Conservation (phyloP, 2,888 invertebrate species). For the Tiliacea aurago region DNA sequence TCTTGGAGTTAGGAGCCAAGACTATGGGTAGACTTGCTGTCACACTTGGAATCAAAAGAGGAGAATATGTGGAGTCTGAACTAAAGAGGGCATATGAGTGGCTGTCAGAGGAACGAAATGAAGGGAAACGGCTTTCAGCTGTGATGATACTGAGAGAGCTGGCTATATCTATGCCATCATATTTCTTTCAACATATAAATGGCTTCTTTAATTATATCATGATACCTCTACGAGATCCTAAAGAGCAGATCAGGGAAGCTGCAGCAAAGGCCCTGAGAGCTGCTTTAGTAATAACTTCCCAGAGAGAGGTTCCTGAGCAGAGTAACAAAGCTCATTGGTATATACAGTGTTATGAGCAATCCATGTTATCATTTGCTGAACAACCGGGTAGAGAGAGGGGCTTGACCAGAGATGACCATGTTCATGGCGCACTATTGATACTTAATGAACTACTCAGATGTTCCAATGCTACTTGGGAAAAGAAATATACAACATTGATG, state of each 20-base stretch:
- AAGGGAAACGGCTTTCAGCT: constrained; percentile 97
- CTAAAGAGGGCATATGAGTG: constrained; percentile 98
- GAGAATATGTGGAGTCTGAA: constrained; percentile 98
- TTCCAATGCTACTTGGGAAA: constrained; percentile 96
- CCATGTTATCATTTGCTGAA: constrained; percentile 94
- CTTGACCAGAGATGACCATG: constrained; percentile 96
- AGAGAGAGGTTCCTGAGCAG: constrained; percentile 97
- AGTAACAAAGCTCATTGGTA: constrained; percentile 97
- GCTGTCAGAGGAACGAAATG: constrained; percentile 97
- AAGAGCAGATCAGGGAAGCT: constrained; percentile 96
- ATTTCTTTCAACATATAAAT: constrained; percentile 98
- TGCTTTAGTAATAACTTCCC: constrained; percentile 97
- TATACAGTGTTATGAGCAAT: constrained; percentile 97
- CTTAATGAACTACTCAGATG: constrained; percentile 98
- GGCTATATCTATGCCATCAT: constrained; percentile 98
- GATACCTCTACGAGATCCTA: constrained; percentile 96
- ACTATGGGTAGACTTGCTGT: constrained; percentile 98
- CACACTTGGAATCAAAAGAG: constrained; percentile 97
- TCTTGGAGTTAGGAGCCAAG: constrained; percentile 98
- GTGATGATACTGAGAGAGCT: constrained; percentile 97
- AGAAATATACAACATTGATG: constrained; percentile 94
- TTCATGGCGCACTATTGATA: constrained; percentile 97
- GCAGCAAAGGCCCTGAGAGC: constrained; percentile 98
- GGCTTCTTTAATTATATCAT: constrained; percentile 98
- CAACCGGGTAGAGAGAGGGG: constrained; percentile 89